Base-by-base conservation (phyloP, 2,113 vertebrate species). In the Saccopteryx leptura region DNA sequence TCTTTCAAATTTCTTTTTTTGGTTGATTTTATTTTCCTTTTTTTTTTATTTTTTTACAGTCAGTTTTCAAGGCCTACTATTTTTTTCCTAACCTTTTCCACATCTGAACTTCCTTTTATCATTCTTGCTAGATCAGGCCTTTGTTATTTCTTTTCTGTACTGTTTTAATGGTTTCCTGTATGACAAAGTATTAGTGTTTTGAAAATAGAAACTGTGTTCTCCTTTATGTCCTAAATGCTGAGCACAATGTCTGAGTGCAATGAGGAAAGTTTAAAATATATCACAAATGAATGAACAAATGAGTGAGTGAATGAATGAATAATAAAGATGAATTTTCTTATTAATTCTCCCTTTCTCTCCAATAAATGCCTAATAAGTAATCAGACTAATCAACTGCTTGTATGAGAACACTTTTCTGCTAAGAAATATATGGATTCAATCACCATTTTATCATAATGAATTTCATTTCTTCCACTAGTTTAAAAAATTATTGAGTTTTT, bases 401-500 rank as follows among this genome's bases (percentile, higher is more conserved):
- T 15, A 75, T 91, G 26, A 26, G 11, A 81, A 39, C 26, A 31
- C 1, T 81, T 39, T 56, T 31, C 28, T 82, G 24, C 8, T 66
- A 14, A 58, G 71, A 71, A 71, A 15, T 2, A n/a, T 31, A 68
- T 52, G 39, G 33, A 71, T 19, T 48, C 9, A 2, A 46, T 92
- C 18, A 89, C 3, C 3, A 63, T 50, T 80, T 88, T 69, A 17
- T 93, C 21, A 74, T 15, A 72, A 72, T 86, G 66, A 81, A 58
- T 46, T 91, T 33, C 1, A 71, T 71, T 88, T 80, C 10, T 31
- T 91, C 13, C 21, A 82, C 19, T 92, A 46, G 19, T 75, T 61
- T 93, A 61, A 86, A 96, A 94, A 68, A 9, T 80, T 11, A 60
- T 7, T 66, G 24, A 85, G 72, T 61, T 26, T 85, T 93, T 60